Conservation (phyloP, 2,888 invertebrate species). For the Pyrocoelia pectoralis region DNA sequence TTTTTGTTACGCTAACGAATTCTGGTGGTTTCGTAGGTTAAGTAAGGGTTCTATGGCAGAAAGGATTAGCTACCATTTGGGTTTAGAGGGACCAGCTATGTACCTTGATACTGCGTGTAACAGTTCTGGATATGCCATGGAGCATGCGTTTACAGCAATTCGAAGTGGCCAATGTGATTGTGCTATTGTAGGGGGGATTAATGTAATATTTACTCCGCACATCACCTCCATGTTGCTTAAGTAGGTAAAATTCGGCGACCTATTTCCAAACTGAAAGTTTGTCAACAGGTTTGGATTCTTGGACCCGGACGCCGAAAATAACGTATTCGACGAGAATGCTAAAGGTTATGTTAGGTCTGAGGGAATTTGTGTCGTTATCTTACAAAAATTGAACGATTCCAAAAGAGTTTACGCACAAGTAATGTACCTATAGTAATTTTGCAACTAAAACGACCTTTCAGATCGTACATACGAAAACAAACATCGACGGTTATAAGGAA, state of each 20-base stretch:
- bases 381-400: conserved; percentile 71
- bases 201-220: conserved; percentile 72
- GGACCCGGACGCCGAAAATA: conserved; percentile 51
- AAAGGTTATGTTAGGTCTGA: conserved; percentile 88
- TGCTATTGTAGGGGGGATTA: conserved; percentile 87
- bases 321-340: conserved; percentile 86
- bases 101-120: conserved; percentile 92
- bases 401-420: conserved; percentile 63
- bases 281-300: too few relatives aligned
- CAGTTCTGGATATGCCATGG: conserved; percentile 84
- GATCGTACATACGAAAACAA: conserved; percentile 52
- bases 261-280: too few relatives aligned
- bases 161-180: conserved; percentile 83
- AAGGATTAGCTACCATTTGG: conserved; percentile 87
- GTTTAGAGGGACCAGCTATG: conserved; percentile 86
- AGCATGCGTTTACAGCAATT: conserved; percentile 78
- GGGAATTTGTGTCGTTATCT: conserved; percentile 72
- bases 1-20: too few relatives aligned
- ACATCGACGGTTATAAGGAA: conserved; percentile 56
- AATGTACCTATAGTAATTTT: neutral
- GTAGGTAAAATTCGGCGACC: too few relatives aligned
- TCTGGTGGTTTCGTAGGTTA: too few relatives aligned
- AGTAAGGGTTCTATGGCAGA: too few relatives aligned
- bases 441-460: conserved; percentile 14
- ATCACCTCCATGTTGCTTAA: too few relatives aligned